Conservation (phyloP, 2,113 vertebrate genomes). For the Xenopus borealis region DNA sequence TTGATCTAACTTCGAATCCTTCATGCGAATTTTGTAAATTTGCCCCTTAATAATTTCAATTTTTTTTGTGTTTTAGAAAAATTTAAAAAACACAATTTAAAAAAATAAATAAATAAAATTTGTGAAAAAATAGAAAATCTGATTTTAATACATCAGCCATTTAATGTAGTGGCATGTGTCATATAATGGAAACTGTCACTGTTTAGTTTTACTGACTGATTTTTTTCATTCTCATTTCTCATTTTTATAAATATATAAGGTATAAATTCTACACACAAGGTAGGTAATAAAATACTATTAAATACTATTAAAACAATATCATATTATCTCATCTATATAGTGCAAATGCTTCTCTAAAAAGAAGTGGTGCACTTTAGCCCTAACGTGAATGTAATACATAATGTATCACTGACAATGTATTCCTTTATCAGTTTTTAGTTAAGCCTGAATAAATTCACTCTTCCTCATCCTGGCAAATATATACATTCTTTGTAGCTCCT, state of each 20-base stretch:
- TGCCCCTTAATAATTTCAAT: too few relatives aligned
- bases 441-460: slow-evolving; percentile 35
- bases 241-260: neutral
- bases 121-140: too few relatives aligned
- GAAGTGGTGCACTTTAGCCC: neutral
- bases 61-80: too few relatives aligned
- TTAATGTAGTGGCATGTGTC: too few relatives aligned
- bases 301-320: neutral
- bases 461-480: slow-evolving; percentile 32
- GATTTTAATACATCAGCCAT: too few relatives aligned
- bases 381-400: slow-evolving; percentile 16
- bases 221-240: too few relatives aligned
- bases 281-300: neutral
- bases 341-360: neutral
- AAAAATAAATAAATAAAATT: too few relatives aligned
- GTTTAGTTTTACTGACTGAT: too few relatives aligned
- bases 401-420: slow-evolving; percentile 32
- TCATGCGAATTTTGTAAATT: too few relatives aligned
- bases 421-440: slow-evolving; percentile 29
- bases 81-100: too few relatives aligned
- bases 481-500: slow-evolving; percentile 39
- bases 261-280: neutral
- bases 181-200: too few relatives aligned
- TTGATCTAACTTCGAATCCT: too few relatives aligned
- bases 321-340: neutral